Base-by-base conservation (phyloP, 2,797 vertebrate genomes). In the Loriculus beryllinus region DNA sequence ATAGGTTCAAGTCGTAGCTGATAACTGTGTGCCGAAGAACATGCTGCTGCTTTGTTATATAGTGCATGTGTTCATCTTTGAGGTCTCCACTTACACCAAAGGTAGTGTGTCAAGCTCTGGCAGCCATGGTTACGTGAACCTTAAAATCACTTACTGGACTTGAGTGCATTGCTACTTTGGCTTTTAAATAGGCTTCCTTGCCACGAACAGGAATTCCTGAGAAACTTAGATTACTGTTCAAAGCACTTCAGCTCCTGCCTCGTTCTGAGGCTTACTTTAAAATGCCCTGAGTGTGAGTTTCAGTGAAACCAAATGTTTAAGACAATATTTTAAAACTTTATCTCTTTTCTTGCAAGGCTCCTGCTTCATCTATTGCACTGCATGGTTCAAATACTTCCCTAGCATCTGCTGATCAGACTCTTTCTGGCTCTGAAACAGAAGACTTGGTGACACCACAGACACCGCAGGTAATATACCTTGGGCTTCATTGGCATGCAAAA, bases 341-440 rank as follows among this genome's bases (percentile, higher is more conserved):
- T 37, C 80, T 87, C 5, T 65, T 28, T 86, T 78, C 29, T 82
- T 76, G 79, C 35, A 88, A 98, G 98, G 89, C 92, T 92, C 48
- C 96, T 93, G 6, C 96, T 96, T 92, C 97, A 91, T 76, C 97
- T 5, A 40, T 97, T 88, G 88, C 93, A 6, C 71, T 95, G 63
- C 95, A 93, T 90, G 94, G 90, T 86, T 92, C 93, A 81, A 98
- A 97, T 97, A 93, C 95, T 95, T 97, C 97, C 93, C 92, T 98
- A 80, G 96, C 97, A 64, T 98, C 97, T 95, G 97, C 97, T 35
- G 98, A 98, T 79, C 97, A 70, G 21, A 80, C 95, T 75, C 92
- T 97, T 86, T 97, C 97, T 14, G 95, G 90, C 78, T 97, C 97
- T 72, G 98, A 98, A 92, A 83, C 98, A 37, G 97, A 95, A 28